Evolutionary conservation across 1,140 invertebrate species (phyloP).

Genomic region (Ceratina australensis): DNA sequence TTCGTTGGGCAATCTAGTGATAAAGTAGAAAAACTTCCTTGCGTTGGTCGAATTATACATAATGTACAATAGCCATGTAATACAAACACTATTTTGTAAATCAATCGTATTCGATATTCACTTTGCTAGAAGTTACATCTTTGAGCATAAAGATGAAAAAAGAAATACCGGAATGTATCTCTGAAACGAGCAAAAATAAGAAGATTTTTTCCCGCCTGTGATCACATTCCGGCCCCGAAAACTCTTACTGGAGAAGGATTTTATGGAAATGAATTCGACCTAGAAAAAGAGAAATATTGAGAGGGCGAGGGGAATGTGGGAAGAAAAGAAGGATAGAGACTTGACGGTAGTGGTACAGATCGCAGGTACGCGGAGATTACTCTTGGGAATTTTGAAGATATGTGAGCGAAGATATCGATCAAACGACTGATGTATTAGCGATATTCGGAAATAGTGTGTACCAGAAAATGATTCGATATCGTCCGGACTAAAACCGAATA

Average conservation of each 20-base stretch:
- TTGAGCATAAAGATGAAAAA: not conserved
- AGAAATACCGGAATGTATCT: not conserved
- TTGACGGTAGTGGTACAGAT: conserved; percentile 51
- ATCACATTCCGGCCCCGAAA: conserved; percentile 26
- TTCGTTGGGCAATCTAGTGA: too few species aligned
- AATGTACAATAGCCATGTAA: too few species aligned
- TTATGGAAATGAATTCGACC: conserved; percentile 28
- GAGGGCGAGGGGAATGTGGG: not conserved
- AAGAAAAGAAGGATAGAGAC: conserved; percentile 31
- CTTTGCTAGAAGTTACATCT: too few species aligned
- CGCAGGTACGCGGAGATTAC: conserved; percentile 53
- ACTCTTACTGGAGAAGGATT: conserved; percentile 11
- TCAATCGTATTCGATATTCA: too few species aligned
- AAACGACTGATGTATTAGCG: conserved; percentile 27
- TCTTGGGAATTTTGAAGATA: conserved; percentile 42
- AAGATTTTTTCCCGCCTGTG: conserved; percentile 13
- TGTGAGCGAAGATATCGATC: conserved; percentile 45
- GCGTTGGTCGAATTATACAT: too few species aligned
- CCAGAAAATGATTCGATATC: not conserved
- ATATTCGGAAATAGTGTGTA: not conserved
- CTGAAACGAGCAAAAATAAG: conserved; percentile 24
- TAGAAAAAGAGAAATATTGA: not conserved
- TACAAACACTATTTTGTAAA: too few species aligned
- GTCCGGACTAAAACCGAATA: not conserved
- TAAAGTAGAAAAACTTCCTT: too few species aligned